Conservation (phyloP, 2,888 invertebrate species). For the Pammene fasciana region DNA sequence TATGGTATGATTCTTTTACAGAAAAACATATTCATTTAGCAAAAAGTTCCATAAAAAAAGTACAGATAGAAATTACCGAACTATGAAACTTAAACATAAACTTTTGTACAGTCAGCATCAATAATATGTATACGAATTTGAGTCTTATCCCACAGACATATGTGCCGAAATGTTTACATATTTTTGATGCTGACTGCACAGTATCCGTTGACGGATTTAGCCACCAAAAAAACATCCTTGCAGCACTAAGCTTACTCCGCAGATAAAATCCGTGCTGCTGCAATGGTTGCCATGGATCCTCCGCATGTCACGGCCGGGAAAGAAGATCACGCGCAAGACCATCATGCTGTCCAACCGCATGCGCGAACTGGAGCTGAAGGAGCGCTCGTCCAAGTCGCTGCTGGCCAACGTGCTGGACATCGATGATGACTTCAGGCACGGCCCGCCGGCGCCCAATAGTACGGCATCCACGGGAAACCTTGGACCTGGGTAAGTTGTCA, state of each 20-base stretch:
- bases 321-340: conserved; percentile 95
- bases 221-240: no score
- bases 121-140: no score
- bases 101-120: no score
- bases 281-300: conserved; percentile 99
- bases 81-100: no score
- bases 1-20: no score
- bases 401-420: conserved; percentile 97
- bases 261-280: conserved; percentile 97
- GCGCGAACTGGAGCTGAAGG: conserved; percentile 96
- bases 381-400: conserved; percentile 96
- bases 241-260: conserved; percentile 42
- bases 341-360: conserved; percentile 95
- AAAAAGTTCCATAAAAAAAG: no score
- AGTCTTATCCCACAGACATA: no score
- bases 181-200: no score
- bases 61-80: no score
- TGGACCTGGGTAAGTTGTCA: conserved; percentile 84
- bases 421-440: conserved; percentile 96
- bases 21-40: no score
- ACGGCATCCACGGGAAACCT: conserved; percentile 85
- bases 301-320: conserved; percentile 97
- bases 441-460: conserved; percentile 85
- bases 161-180: no score
- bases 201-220: no score